These are phyloP conservation scores for Reticulitermes speratus DNA, from an alignment of 1,140 invertebrate genomes.

Conservation along the genomic window DNA sequence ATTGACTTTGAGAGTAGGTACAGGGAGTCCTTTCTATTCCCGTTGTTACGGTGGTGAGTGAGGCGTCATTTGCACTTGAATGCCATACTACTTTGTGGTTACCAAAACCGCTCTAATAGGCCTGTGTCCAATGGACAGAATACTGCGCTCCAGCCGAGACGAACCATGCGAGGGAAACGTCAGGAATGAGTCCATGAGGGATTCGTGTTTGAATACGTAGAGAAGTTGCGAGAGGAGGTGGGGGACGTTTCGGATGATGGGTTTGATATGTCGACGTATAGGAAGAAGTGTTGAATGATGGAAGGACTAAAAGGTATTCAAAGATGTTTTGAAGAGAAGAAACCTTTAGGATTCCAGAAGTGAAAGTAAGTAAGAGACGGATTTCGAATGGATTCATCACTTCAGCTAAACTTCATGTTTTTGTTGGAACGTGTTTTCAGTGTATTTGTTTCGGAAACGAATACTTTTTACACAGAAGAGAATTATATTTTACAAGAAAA, in stretches of 20 bases:
- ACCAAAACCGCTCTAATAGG: not conserved
- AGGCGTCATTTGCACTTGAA: not conserved
- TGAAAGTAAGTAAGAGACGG: too few species aligned
- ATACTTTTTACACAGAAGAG: too few species aligned
- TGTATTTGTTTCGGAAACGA: too few species aligned
- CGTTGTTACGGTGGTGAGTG: too few species aligned
- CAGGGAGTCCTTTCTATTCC: too few species aligned
- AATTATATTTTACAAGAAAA: too few species aligned
- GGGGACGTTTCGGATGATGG: too few species aligned
- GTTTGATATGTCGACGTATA: not conserved
- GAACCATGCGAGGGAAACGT: not conserved
- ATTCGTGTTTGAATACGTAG: not conserved
- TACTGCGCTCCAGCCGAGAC: not conserved
- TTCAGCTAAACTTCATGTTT: too few species aligned
- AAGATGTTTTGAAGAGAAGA: not conserved
- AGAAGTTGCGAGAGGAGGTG: too few species aligned
- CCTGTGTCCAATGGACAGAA: not conserved
- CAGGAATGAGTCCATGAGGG: not conserved
- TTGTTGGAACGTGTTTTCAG: too few species aligned
- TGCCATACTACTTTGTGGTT: not conserved
- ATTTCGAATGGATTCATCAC: too few species aligned
- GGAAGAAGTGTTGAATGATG: not conserved
- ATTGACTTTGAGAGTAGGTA: too few species aligned
- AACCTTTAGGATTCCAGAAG: not conserved
- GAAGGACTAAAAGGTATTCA: not conserved